Evolutionary conservation across 2,888 invertebrate genomes (phyloP).

Genomic region (Cryptus viduatorius): DNA sequence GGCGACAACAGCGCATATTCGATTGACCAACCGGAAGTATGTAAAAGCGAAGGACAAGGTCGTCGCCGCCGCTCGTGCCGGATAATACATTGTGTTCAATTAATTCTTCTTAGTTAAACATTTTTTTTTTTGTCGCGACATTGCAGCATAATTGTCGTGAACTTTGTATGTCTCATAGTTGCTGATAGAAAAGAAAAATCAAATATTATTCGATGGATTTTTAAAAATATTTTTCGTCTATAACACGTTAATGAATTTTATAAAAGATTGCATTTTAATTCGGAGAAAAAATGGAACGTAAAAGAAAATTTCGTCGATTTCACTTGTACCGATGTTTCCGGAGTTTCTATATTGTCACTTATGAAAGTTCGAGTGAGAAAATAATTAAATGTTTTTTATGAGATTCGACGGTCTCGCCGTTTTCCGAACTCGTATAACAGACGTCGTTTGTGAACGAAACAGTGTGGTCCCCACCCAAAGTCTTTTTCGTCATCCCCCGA

Average conservation of each 20-base stretch:
- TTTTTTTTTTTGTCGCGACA: not conserved
- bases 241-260: no score
- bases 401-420: not conserved
- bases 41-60: slow-evolving; percentile 58
- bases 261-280: no score
- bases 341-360: no score
- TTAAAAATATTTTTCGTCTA: no score
- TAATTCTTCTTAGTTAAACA: slow-evolving; percentile 35
- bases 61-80: not conserved
- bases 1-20: slow-evolving; percentile 1
- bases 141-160: not conserved
- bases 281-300: no score
- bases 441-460: slow-evolving; percentile 21
- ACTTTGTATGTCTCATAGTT: not conserved
- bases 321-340: not conserved
- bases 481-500: slow-evolving; percentile 22
- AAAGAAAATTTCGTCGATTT: no score
- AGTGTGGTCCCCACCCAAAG: not conserved
- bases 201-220: no score
- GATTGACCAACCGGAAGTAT: slow-evolving; percentile 43
- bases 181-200: not conserved
- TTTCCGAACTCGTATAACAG: slow-evolving; percentile 1
- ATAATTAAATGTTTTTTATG: not conserved
- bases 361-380: no score
- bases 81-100: slow-evolving; percentile 30